Evolutionary conservation across 2,113 vertebrate genomes (phyloP).

Genomic region (Mustelus asterias): DNA sequence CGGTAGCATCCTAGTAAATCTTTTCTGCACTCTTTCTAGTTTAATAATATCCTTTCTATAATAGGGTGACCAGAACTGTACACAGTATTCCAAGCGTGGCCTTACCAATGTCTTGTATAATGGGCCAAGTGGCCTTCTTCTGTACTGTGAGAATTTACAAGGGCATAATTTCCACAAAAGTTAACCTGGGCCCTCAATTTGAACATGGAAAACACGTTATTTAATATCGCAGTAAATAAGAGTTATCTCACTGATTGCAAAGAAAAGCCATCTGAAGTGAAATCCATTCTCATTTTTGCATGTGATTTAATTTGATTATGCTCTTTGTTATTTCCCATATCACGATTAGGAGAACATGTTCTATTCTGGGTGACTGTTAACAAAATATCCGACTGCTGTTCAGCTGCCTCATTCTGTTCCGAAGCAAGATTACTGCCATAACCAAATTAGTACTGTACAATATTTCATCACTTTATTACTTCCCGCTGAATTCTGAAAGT

Average conservation of each 20-base stretch:
- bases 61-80: too few species aligned
- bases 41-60: too few species aligned
- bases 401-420: not conserved
- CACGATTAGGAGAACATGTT: slow-evolving; percentile 49
- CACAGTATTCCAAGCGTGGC: too few species aligned
- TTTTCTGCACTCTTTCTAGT: too few species aligned
- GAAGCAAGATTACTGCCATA: not conserved
- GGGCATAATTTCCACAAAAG: not conserved
- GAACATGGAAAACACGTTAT: slow-evolving; percentile 38
- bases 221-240: slow-evolving; percentile 61
- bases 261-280: slow-evolving; percentile 54
- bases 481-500: slow-evolving; percentile 14
- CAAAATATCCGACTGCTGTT: not conserved
- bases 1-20: too few species aligned
- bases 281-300: slow-evolving; percentile 54
- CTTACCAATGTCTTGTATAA: not conserved
- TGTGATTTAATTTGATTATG: slow-evolving; percentile 55
- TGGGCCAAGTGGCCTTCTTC: not conserved
- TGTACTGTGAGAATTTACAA: not conserved
- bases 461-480: not conserved
- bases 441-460: not conserved
- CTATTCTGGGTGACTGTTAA: slow-evolving; percentile 42
- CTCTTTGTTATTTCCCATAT: slow-evolving; percentile 58
- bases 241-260: slow-evolving; percentile 62
- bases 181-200: not conserved